A percentile compares a stretch with the other conserved stretches of the same genome.
These are phyloP conservation scores for Zosterops japonicus DNA, from an alignment of 2,113 vertebrate genomes.

Conservation along the genomic window DNA sequence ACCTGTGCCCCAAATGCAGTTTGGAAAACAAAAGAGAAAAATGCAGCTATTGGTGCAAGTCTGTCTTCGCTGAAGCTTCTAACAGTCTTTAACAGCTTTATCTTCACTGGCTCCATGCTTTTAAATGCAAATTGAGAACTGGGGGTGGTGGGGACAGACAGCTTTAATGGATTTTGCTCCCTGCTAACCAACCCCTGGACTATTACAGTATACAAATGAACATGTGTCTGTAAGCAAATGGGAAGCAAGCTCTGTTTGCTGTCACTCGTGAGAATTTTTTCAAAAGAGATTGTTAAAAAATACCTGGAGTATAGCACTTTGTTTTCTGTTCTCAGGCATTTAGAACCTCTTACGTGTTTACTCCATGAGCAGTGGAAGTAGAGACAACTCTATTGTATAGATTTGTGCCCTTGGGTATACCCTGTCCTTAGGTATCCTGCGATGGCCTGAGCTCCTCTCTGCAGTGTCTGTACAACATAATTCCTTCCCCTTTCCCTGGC, in stretches of 20 bases:
- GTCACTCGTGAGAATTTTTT: background rate
- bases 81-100: background rate
- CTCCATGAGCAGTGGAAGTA: background rate
- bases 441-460: background rate
- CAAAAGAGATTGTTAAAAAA: background rate
- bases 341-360: background rate
- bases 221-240: background rate
- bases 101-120: background rate
- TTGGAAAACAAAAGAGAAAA: background rate
- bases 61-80: background rate
- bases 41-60: background rate
- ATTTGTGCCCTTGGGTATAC: background rate
- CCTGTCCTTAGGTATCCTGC: background rate
- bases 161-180: background rate
- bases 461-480: accelerated
- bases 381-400: accelerated
- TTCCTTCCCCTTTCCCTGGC: background rate
- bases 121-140: background rate
- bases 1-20: background rate
- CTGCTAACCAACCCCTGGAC: background rate
- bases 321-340: background rate
- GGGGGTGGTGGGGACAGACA: background rate
- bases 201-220: background rate
- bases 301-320: background rate
- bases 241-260: background rate